Conservation (phyloP, 1,140 invertebrate genomes). For the Helicorthomorpha holstii region DNA sequence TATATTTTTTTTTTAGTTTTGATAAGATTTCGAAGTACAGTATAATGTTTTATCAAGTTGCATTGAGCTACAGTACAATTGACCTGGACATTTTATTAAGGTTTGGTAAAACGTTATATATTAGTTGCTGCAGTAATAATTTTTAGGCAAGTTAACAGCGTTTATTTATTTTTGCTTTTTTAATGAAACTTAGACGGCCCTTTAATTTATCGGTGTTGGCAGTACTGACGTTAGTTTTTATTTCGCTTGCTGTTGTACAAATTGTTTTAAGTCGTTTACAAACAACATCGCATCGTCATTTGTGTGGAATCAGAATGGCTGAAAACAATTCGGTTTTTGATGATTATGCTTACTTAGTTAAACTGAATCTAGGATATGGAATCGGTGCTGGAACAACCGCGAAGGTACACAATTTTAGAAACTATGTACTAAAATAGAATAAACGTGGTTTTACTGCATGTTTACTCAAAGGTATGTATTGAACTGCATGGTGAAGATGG, state of each 20-base stretch:
- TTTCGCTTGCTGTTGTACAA: no score
- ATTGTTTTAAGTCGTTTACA: no score
- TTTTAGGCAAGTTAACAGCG: no score
- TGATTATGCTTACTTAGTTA: not conserved
- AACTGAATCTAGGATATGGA: not conserved
- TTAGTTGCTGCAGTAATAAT: no score
- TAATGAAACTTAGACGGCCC: no score
- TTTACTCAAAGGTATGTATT: conserved; percentile 20
- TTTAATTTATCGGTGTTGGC: no score
- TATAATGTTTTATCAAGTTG: not conserved
- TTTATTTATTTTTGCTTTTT: no score
- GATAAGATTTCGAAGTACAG: not conserved
- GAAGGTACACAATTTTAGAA: not conserved
- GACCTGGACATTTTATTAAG: no score
- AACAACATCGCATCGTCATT: not conserved
- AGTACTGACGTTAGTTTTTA: no score
- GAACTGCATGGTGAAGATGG: conserved; percentile 27
- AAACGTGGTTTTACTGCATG: not conserved
- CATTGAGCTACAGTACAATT: no score
- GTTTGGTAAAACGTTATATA: no score
- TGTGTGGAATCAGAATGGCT: not conserved
- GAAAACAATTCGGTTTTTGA: not conserved
- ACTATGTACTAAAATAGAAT: not conserved
- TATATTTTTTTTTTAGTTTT: not conserved
- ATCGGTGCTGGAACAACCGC: not conserved